These are phyloP conservation scores for Saxicola maurus DNA, from an alignment of 2,797 vertebrate genomes.

Conservation along the genomic window DNA sequence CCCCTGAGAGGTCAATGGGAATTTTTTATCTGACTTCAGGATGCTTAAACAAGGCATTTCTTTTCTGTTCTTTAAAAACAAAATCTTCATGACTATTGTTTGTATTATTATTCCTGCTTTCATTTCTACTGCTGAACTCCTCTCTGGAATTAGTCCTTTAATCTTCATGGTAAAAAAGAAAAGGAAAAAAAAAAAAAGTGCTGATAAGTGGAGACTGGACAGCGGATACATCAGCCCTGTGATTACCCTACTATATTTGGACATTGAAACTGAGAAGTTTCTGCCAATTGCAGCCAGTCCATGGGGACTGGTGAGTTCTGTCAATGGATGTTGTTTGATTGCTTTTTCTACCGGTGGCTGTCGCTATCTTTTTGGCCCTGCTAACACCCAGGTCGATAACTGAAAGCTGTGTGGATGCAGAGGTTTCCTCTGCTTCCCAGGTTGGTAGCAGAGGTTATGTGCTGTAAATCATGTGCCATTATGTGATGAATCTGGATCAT, in stretches of 20 bases:
- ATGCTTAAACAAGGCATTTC: not conserved
- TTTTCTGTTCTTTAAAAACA: not conserved
- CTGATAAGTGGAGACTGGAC: constrained; percentile 6
- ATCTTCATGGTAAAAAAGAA: not conserved
- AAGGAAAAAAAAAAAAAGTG: not conserved
- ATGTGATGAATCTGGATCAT: not conserved
- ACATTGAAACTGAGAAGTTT: constrained; percentile 28
- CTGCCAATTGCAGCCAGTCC: not conserved
- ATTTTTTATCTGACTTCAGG: not conserved
- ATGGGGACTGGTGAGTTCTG: not conserved
- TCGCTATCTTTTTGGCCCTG: not conserved
- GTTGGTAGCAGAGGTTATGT: not conserved
- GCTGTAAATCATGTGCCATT: not conserved
- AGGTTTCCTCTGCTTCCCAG: not conserved
- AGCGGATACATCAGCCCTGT: not conserved
- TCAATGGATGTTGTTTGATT: constrained; percentile 26
- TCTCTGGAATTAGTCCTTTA: not conserved
- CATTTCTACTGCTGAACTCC: not conserved
- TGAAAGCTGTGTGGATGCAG: not conserved
- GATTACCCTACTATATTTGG: constrained; percentile 45
- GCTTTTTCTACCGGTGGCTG: constrained; percentile 19
- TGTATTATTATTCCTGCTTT: not conserved
- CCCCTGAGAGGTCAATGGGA: not conserved
- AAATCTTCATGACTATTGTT: not conserved
- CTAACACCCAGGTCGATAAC: not conserved